These are phyloP conservation scores for Zaprionus lachaisei DNA, from an alignment of 1,140 invertebrate species.

Conservation along the genomic window DNA sequence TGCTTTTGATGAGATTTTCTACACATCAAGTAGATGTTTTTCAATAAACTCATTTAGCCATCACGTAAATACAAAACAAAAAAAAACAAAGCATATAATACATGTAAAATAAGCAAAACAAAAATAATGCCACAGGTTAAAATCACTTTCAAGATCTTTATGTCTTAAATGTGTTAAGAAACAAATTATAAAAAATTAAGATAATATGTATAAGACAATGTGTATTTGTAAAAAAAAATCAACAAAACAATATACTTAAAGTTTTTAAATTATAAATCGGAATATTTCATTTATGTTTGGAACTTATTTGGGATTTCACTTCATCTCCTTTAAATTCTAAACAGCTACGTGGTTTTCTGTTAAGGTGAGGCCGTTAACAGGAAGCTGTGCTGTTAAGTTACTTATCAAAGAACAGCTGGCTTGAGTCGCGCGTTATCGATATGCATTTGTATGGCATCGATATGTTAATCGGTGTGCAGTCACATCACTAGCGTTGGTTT, in stretches of 20 bases:
- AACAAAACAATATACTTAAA: conserved; percentile 68
- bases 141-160: conserved; percentile 64
- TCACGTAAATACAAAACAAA: conserved; percentile 17
- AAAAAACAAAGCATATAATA: conserved; percentile 31
- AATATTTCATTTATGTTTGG: neutral
- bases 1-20: conserved; percentile 49
- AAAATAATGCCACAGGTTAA: conserved; percentile 43
- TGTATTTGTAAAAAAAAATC: conserved; percentile 67
- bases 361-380: no score
- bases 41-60: conserved; percentile 30
- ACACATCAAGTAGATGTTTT: conserved; percentile 44
- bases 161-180: conserved; percentile 71
- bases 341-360: no score
- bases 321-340: no score
- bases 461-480: neutral
- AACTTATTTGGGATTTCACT: neutral
- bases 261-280: conserved; percentile 60
- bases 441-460: conserved; percentile 10
- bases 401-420: conserved; percentile 17
- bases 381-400: no score
- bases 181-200: conserved; percentile 59
- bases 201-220: conserved; percentile 65
- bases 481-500: conserved; percentile 48
- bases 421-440: conserved; percentile 8
- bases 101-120: conserved; percentile 47